Conservation (phyloP, 2,797 vertebrate genomes). For the Pterois miles region DNA sequence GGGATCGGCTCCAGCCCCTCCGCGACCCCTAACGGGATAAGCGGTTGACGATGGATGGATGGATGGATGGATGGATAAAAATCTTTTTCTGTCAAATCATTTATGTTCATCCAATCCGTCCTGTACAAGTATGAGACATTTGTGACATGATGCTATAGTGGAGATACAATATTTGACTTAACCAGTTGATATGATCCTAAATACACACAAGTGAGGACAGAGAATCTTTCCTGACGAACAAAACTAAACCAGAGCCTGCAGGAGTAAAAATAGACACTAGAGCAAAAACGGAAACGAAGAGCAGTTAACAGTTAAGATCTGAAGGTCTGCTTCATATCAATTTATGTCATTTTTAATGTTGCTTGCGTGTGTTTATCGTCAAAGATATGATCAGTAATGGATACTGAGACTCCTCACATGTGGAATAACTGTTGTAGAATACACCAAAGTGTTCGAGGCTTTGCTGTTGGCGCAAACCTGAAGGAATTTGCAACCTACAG, state of each 20-base stretch:
- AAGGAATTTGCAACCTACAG: not conserved
- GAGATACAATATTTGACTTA: not conserved
- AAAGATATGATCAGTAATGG: slow-evolving; percentile 9
- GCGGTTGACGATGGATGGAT: too few species aligned
- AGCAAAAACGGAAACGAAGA: slow-evolving; percentile 35
- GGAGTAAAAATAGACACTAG: slow-evolving; percentile 51
- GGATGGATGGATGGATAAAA: too few species aligned
- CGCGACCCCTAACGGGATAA: too few species aligned
- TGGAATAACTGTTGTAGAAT: not conserved
- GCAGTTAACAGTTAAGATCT: slow-evolving; percentile 24
- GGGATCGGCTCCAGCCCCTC: too few species aligned
- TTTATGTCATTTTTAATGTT: not conserved
- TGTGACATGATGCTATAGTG: not conserved
- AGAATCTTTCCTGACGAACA: slow-evolving; percentile 16
- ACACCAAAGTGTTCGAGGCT: not conserved
- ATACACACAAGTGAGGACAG: not conserved
- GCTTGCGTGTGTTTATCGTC: slow-evolving; percentile 11
- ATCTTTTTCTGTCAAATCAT: not conserved
- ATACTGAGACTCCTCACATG: not conserved
- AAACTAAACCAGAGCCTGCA: slow-evolving; percentile 45
- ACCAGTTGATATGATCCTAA: not conserved
- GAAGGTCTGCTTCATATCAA: slow-evolving; percentile 42
- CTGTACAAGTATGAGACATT: not conserved
- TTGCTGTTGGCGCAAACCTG: not conserved
- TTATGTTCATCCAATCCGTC: not conserved